Base-by-base conservation (phyloP, 1,140 invertebrate species). In the Ditylenchus dipsaci region DNA sequence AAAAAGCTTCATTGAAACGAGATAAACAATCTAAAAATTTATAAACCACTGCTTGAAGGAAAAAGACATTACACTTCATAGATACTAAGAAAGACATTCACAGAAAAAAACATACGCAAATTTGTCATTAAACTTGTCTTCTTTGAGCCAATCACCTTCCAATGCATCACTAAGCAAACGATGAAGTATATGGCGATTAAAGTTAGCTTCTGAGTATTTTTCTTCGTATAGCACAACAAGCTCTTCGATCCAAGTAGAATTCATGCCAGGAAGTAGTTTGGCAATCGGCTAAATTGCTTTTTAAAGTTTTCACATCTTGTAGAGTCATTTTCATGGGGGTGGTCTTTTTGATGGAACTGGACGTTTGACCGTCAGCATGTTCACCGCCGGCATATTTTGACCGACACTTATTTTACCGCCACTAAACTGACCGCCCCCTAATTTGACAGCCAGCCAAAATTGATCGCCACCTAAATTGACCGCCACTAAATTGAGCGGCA, bases 171-270 rank as follows among this genome's bases (percentile, higher is more conserved):
- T n/a, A 9, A 68, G n/a, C 17, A 17, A 17, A 26, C 33, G n/a
- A n/a, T 8, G 19, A 38, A 65, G 61, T 5, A 65, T 58, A 29
- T n/a, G 42, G 17, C 23, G n/a, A 29, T 19, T 56, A 7, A 21
- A n/a, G 8, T 59, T 23, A 21, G 63, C 1, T 49, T 65, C 63
- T 8, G 42, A 21, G 21, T 58, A 17, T 23, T 61, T 33, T 11
- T 53, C 45, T 23, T 70, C 68, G 21, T 60, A 60, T 13, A 71
- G 30, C 43, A 42, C 63, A 9, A 53, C 69, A 19, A 71, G 64
- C 27, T 71, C 69, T 15, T 71, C 61, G 9, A 71, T 66, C 69
- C 69, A 71, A 30, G 72, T 58, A 7, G 71, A 63, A 11, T 72
- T 49, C 27, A 71, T 17, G n/a, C 70, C 45, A 74, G 11, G 53